Conservation (phyloP, 1,140 invertebrate species). For the Pseudoatta argentina region DNA sequence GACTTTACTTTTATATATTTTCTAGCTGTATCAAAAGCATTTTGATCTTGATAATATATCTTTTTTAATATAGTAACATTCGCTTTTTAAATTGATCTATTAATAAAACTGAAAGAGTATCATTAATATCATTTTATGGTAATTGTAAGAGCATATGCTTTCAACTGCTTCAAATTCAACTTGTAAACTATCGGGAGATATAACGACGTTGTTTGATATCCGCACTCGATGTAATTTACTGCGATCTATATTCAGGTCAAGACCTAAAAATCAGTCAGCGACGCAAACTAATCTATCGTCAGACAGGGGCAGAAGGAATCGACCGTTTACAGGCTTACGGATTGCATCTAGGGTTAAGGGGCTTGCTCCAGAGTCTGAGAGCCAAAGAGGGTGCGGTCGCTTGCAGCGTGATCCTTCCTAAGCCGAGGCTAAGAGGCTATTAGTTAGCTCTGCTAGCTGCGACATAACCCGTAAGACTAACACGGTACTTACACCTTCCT, state of each 20-base stretch:
- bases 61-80: neutral
- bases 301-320: constrained; percentile 54
- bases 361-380: constrained; percentile 66
- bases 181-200: neutral
- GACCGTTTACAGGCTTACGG: constrained; percentile 74
- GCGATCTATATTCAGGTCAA: constrained; percentile 29
- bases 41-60: too few species aligned
- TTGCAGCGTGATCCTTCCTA: constrained; percentile 80
- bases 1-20: constrained; percentile 11
- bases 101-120: neutral
- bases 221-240: neutral
- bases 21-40: neutral
- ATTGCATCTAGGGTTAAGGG: constrained; percentile 70
- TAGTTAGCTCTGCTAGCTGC: constrained; percentile 81
- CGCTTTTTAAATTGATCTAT: neutral
- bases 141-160: neutral
- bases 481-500: constrained; percentile 79
- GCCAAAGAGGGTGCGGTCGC: constrained; percentile 74
- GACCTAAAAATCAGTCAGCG: constrained; percentile 57
- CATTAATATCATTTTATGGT: neutral
- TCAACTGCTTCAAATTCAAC: neutral
- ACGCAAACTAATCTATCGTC: constrained; percentile 59
- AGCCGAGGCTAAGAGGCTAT: constrained; percentile 83
- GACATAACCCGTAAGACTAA: constrained; percentile 81
- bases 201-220: neutral